Evolutionary conservation across 1,140 invertebrate species (phyloP), one percentile per base, ranked within the genome.

Genomic region (Cydia amplana): DNA sequence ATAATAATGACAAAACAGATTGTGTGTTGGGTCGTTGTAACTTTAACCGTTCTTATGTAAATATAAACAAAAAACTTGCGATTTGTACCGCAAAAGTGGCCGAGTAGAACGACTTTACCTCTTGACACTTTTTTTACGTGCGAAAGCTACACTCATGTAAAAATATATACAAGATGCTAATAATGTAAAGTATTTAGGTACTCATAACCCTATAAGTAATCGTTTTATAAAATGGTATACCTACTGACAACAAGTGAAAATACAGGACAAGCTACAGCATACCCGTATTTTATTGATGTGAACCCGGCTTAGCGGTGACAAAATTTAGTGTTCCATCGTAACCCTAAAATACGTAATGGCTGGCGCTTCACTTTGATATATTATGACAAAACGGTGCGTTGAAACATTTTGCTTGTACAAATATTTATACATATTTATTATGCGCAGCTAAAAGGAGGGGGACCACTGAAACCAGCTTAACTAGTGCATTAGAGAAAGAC

Each of bases 341-440:
- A 70, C 32, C 36, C 65, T 70, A 70, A 70, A 70, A 70, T 70
- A 40, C 65, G 65, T 70, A 43, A 70, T 70, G 32, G 65, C 65
- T 70, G 28, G 16, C 65, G 65, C 65, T 43, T 70, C 36, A 70
- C 16, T 70, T 70, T 70, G 65, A 70, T 70, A 70, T 70, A 70
- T 70, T 70, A 70, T 70, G 65, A 70, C 32, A 70, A 70, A 70
- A 70, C n/a, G 65, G 28, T 70, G 32, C 36, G 65, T 32, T 70
- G 32, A 70, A 70, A 20, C 65, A 36, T 70, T 70, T 70, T 70
- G 65, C 65, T 70, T 70, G 65, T 70, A 70, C 16, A 70, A 70
- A 70, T 70, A 70, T 70, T 70, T 40, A 70, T 70, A 40, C 36
- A 18, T 18, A 67, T 70, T 70, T 18, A 67, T 70, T 70, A 70